Conservation (phyloP, 2,888 invertebrate species). For the Scrobipalpa atriplicella region DNA sequence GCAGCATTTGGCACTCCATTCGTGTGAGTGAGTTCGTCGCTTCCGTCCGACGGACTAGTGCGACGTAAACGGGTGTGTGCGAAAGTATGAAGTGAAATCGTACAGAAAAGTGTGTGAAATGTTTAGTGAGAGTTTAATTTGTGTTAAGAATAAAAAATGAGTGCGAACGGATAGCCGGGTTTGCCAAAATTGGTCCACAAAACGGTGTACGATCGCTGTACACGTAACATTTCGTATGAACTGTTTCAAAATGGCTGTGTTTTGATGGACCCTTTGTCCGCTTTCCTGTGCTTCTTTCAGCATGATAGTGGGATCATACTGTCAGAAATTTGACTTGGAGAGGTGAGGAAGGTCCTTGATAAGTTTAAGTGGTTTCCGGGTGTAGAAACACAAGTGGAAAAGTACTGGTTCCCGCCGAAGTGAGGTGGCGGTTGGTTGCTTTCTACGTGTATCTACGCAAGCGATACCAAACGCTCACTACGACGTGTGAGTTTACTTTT, state of each 20-base stretch:
- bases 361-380: constrained; percentile 48
- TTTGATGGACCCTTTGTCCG: constrained; percentile 87
- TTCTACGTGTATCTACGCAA: constrained; percentile 77
- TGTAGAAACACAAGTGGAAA: constrained; percentile 65
- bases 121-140: constrained; percentile 79
- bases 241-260: constrained; percentile 88
- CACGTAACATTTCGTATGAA: constrained; percentile 79
- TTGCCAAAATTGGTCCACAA: constrained; percentile 51
- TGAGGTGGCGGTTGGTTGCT: constrained; percentile 70
- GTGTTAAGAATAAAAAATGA: constrained; percentile 77
- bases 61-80: constrained; percentile 80
- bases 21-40: constrained; percentile 68
- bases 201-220: constrained; percentile 65
- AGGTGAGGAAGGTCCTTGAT: constrained; percentile 79
- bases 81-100: constrained; percentile 82
- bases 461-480: constrained; percentile 70
- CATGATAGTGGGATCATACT: constrained; percentile 87
- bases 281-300: constrained; percentile 85
- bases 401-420: constrained; percentile 71
- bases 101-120: constrained; percentile 79
- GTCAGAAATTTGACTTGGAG: constrained; percentile 84
- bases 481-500: constrained; percentile 77
- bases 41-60: constrained; percentile 71
- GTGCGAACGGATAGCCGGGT: constrained; percentile 75
- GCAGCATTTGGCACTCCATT: constrained; percentile 56